These are phyloP conservation scores for Manis crassicaudata DNA, from an alignment of 2,797 vertebrate genomes.

Conservation along the genomic window DNA sequence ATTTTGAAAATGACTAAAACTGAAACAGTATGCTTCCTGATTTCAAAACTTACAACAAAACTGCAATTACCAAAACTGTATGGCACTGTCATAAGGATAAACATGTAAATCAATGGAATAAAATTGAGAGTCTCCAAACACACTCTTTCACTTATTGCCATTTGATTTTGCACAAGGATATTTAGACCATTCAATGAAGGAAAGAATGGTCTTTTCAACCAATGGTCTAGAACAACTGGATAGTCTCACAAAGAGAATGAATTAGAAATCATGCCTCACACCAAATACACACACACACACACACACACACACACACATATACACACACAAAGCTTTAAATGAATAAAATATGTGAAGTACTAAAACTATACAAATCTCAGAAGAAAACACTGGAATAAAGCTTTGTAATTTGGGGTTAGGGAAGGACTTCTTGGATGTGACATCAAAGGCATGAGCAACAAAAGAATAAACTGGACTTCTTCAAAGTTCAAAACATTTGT, in stretches of 20 bases:
- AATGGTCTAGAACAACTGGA: neutral
- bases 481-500: neutral
- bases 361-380: neutral
- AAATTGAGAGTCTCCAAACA: neutral
- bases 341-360: neutral
- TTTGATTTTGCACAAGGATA: neutral
- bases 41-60: neutral
- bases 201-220: neutral
- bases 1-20: neutral
- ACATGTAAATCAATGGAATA: neutral
- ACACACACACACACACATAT: neutral
- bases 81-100: neutral
- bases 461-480: neutral
- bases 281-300: neutral
- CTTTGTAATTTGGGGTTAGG: neutral
- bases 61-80: neutral
- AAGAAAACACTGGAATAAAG: neutral
- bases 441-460: fast-evolving
- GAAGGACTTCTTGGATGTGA: neutral
- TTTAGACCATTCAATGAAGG: neutral
- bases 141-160: neutral
- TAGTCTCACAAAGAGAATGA: neutral
- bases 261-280: neutral
- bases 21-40: neutral
- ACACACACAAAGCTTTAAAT: neutral